Conservation (phyloP, 2,113 vertebrate genomes). For the Tenrec ecaudatus region DNA sequence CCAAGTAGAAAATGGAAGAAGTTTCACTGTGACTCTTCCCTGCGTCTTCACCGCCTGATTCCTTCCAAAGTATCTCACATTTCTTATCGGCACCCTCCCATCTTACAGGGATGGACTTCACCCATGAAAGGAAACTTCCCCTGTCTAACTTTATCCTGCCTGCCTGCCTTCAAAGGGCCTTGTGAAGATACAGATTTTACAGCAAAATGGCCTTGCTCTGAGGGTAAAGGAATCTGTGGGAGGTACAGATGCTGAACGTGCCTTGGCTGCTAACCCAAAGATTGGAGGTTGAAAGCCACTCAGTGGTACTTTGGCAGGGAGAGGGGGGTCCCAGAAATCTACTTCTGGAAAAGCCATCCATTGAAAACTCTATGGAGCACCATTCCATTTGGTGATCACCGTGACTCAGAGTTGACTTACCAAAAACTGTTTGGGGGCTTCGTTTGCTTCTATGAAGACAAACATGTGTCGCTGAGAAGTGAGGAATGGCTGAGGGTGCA, state of each 20-base stretch:
- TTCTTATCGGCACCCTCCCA: slow-evolving; percentile 14
- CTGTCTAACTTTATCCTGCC: neutral
- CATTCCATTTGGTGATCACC: neutral
- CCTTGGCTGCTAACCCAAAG: neutral
- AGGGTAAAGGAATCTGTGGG: neutral
- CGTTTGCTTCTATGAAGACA: neutral
- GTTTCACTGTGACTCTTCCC: slow-evolving; percentile 60
- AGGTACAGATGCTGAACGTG: neutral
- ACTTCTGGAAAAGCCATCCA: neutral
- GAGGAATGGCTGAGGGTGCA: neutral
- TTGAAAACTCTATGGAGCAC: neutral
- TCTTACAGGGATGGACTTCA: neutral
- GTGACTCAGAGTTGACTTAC: neutral
- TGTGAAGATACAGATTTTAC: slow-evolving; percentile 8
- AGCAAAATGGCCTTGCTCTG: slow-evolving; percentile 17
- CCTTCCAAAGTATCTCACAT: neutral
- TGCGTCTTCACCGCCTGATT: neutral
- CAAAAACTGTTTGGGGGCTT: neutral
- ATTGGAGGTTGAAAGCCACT: neutral
- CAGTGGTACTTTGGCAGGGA: neutral
- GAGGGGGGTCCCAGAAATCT: neutral
- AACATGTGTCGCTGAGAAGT: neutral
- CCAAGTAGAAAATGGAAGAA: slow-evolving; percentile 60
- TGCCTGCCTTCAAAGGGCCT: slow-evolving; percentile 33
- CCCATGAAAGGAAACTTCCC: slow-evolving; percentile 15